Evolutionary conservation across 2,888 invertebrate species (phyloP).

Genomic region (Myopa tessellatipennis): DNA sequence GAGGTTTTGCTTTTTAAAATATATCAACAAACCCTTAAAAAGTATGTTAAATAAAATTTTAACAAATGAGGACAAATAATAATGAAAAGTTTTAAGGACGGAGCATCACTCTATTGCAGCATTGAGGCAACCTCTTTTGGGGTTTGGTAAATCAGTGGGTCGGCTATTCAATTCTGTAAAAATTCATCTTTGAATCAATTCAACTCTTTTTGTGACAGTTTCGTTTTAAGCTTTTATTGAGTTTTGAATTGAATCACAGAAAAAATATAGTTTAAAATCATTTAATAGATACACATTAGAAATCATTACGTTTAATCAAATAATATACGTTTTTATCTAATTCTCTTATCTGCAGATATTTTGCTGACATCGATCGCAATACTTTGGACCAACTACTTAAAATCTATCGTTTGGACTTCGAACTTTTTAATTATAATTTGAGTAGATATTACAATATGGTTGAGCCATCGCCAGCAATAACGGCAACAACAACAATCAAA

Average conservation of each 20-base stretch:
- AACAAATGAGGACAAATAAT: no score
- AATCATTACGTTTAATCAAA: no score
- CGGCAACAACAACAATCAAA: conserved; percentile 37
- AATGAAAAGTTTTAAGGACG: no score
- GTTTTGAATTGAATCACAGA: not conserved
- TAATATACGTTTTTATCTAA: not conserved
- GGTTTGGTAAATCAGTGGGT: no score
- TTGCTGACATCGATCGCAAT: conserved; percentile 71
- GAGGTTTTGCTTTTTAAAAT: no score
- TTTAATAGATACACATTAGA: no score
- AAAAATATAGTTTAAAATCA: not conserved
- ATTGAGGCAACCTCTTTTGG: no score
- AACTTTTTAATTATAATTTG: conserved; percentile 76
- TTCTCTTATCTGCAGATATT: conserved; percentile 65
- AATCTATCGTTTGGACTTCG: conserved; percentile 76
- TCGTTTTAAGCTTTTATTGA: not conserved
- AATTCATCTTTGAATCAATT: not conserved
- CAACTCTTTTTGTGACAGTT: no score
- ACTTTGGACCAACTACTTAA: conserved; percentile 73
- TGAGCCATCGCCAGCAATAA: conserved; percentile 62
- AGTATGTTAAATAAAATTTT: not conserved
- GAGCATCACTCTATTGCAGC: no score
- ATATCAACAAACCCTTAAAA: not conserved
- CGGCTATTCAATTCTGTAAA: not conserved
- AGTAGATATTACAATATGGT: conserved; percentile 71